Base-by-base conservation (phyloP, 2,888 invertebrate species). In the Temnothorax ravouxi region DNA sequence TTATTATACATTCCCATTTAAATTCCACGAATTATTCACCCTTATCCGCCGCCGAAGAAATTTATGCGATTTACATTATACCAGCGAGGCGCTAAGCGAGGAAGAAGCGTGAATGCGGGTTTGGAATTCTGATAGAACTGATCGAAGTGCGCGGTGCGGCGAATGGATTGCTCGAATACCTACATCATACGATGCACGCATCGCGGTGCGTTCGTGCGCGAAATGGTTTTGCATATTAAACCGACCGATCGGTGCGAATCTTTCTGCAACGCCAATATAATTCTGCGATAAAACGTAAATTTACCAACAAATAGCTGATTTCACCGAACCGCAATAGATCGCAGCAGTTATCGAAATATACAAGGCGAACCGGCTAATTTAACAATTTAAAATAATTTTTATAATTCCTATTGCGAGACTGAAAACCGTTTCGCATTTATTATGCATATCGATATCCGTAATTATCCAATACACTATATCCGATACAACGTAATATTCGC, bases 181-280 rank as follows among this genome's bases (percentile, higher is more conserved):
- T n/a, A 29, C 74, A 75, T 61, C 62, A 47, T 50, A n/a, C n/a
- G 50, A 50, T 44, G 66, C 66, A 77, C 76, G 66, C 76, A 66
- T 77, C 76, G 38, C 66, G 21, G 15, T 25, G 77, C 38, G 41
- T 77, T 11, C 67, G 41, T 41, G 77, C 67, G 54, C 41, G n/a
- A 77, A 77, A 67, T 76, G 76, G 66, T 67, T 64, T 67, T 25
- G 29, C 77, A 34, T 34, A 47, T 77, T 77, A 77, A 52, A 41
- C 25, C 76, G n/a, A n/a, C 52, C 67, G 41, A 66, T 76, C 52
- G 52, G 21, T 29, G 11, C 34, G 13, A n/a, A 52, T 54, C 66
- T 38, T 54, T 76, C 52, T 11, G 50, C 18, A 15, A 11, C n/a
- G 54, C 54, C n/a, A 25, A 67, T 77, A 29, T 38, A 29, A 76